Evolutionary conservation across 2,888 invertebrate species (phyloP), one percentile per base, ranked within the genome.

Genomic region (Spatulosminthurus flaviceps): DNA sequence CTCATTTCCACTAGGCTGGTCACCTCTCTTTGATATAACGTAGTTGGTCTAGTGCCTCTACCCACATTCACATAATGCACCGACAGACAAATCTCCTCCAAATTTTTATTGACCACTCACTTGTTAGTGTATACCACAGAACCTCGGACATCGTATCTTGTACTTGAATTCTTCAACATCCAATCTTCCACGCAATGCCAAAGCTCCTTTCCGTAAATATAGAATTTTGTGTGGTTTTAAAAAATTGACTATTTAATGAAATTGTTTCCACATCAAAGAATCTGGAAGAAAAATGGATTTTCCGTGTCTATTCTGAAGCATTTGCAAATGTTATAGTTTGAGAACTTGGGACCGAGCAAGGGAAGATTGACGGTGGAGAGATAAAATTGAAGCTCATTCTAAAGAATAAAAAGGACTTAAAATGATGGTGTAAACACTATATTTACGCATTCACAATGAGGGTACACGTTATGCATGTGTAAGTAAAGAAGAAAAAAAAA

Each of bases 351-450:
- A n/a, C n/a, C n/a, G n/a, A n/a, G n/a, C 51, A 51, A 51, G n/a
- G 51, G n/a, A n/a, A n/a, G n/a, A 9, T 51, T 51, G 51, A 51
- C 51, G 51, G 51, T 51, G 16, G 51, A n/a, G 16, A 16, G 51
- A 13, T 41, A 51, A 51, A 51, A 51, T 51, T 51, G 51, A 51
- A 51, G 51, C 51, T 51, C 51, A 51, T 51, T 51, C 51, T 51
- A 51, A 1, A 11, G 51, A 51, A 51, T 51, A 51, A 51, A 51
- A 51, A 51, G n/a, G 51, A 51, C 51, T 51, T 51, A 51, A 51
- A 51, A 51, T 51, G 51, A 51, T 51, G 51, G 51, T 51, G 51
- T 51, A 51, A 51, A 51, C 51, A 51, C 51, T 51, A 51, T 51
- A 51, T 51, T 51, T 51, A 51, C 16, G 51, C 51, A 51, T 51